Percentiles rank a stretch among this genome's conserved stretches.
Evolutionary conservation across 2,113 vertebrate species (phyloP).

Genomic region (Odontophorus gujanensis): DNA sequence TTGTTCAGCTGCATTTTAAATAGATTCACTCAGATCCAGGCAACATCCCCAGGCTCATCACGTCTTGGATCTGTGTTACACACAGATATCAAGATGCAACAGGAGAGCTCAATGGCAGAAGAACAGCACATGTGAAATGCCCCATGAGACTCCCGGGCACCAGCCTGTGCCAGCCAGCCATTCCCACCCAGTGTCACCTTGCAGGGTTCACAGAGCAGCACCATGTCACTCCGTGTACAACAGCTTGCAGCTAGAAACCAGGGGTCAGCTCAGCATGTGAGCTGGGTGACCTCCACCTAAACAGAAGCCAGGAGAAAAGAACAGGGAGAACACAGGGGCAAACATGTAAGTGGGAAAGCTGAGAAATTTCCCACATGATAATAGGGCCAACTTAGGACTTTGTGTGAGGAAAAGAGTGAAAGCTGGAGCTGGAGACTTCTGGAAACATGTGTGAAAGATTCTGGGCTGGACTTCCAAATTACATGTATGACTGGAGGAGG

Average conservation of each 20-base stretch:
- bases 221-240: accelerated
- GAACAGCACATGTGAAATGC: background rate
- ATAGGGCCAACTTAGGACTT: background rate
- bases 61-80: accelerated
- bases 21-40: background rate
- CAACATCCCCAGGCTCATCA: background rate
- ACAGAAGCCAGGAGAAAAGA: background rate
- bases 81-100: accelerated
- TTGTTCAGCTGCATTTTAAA: background rate
- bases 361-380: background rate
- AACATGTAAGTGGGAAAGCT: accelerated
- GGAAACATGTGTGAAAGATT: background rate
- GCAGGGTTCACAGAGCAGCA: background rate
- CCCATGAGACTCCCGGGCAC: background rate
- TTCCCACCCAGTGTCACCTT: background rate
- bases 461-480: background rate
- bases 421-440: background rate
- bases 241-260: background rate
- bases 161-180: background rate
- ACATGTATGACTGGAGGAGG: accelerated
- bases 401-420: accelerated
- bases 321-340: background rate
- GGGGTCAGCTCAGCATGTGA: background rate
- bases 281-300: background rate
- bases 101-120: background rate